A percentile compares a stretch with the other conserved stretches of the same genome.
Evolutionary conservation across 2,113 vertebrate genomes (phyloP).

Genomic region (Cyphomyrus plagiostoma): DNA sequence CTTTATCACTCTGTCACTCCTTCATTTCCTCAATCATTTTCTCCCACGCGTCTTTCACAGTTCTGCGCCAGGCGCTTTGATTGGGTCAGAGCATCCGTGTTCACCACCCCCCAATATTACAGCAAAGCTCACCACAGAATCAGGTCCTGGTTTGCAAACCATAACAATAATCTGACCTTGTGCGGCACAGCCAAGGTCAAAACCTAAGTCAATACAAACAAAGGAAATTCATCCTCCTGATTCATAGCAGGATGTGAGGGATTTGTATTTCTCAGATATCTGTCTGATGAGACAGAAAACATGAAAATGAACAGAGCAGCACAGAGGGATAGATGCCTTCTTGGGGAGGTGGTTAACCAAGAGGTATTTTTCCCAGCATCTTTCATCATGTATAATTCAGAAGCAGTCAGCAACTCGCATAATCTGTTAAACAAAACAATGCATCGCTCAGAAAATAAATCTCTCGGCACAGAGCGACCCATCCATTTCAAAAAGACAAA

Average conservation of each 20-base stretch:
- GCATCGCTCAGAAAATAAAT: background rate
- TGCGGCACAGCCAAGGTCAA: background rate
- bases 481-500: background rate
- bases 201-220: background rate
- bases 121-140: background rate
- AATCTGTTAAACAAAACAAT: conserved; percentile 18
- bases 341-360: background rate
- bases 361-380: conserved; percentile 4
- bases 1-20: background rate
- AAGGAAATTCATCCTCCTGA: background rate
- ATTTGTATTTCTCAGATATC: background rate
- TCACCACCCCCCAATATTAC: background rate
- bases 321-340: background rate
- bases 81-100: background rate
- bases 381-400: conserved; percentile 19
- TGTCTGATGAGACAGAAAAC: background rate
- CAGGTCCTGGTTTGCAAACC: background rate
- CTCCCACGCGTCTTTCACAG: background rate
- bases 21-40: conserved; percentile 3
- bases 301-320: background rate
- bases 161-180: background rate
- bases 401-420: conserved; percentile 8
- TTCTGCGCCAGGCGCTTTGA: background rate
- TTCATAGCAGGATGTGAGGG: background rate
- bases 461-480: background rate